A percentile compares a stretch with the other conserved stretches of the same genome.
phyloP scores from a whole-genome alignment of 1,140 invertebrate genomes.

The Trachymyrmex cornetzi region DNA sequence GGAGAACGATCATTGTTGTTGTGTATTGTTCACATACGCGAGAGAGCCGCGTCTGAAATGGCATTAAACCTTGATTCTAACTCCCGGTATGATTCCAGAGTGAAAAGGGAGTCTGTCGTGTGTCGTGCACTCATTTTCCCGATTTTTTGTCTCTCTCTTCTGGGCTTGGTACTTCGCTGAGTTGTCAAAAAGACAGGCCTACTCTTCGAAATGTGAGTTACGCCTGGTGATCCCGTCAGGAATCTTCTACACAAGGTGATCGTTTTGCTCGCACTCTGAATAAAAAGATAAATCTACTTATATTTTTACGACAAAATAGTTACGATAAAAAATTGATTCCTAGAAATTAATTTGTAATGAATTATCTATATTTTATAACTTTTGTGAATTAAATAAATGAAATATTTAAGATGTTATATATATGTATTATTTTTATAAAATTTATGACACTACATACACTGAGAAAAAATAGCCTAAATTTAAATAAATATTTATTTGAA shows the following conservation, averaged over 20 bases:
- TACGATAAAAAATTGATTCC: background rate
- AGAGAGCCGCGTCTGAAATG: conserved; percentile 65
- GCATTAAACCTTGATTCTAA: conserved; percentile 77
- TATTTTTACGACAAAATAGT: background rate
- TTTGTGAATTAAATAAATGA: background rate
- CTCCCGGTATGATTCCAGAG: conserved; percentile 73
- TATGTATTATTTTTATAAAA: background rate
- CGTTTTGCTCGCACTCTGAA: background rate
- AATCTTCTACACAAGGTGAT: conserved; percentile 41
- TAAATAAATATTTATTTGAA: no score
- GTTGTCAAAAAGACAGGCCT: conserved; percentile 28
- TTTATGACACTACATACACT: background rate
- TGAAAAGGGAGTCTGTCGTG: conserved; percentile 46
- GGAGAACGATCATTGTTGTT: conserved; percentile 70
- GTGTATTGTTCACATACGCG: conserved; percentile 72
- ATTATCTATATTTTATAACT: background rate
- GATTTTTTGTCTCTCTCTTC: conserved; percentile 6
- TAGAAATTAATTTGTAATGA: background rate
- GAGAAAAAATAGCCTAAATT: no score
- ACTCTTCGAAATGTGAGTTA: conserved; percentile 62
- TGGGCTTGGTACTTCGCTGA: conserved; percentile 14
- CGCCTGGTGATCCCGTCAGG: conserved; percentile 9
- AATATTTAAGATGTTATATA: background rate
- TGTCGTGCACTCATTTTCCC: conserved; percentile 44
- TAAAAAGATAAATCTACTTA: background rate